These are phyloP conservation scores for Melinaea menophilus DNA, from an alignment of 2,888 invertebrate genomes.

Conservation along the genomic window DNA sequence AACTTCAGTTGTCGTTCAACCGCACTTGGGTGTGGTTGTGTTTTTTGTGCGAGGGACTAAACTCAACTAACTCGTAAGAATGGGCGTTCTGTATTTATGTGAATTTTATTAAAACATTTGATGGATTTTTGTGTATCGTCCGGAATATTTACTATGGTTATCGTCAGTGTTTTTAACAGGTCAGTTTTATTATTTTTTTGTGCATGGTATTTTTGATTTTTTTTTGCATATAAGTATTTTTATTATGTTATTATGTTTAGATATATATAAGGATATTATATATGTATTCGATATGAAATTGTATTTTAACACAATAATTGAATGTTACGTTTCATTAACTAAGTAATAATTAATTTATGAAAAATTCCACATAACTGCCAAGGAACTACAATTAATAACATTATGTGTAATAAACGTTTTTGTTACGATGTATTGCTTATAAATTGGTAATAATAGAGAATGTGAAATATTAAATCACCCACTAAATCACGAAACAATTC, in stretches of 20 bases:
- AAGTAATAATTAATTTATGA: constrained; percentile 41
- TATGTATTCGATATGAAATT: neutral
- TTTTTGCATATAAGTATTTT: constrained; percentile 6
- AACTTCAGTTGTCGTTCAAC: constrained; percentile 50
- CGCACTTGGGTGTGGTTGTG: constrained; percentile 45
- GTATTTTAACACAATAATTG: constrained; percentile 23
- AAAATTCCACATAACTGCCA: constrained; percentile 35
- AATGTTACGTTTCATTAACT: constrained; percentile 39
- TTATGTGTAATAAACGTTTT: constrained; percentile 23
- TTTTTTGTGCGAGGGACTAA: constrained; percentile 26
- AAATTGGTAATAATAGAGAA: constrained; percentile 11
- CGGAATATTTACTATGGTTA: constrained; percentile 75
- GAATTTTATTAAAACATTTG: constrained; percentile 47
- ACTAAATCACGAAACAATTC: neutral
- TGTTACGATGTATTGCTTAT: constrained; percentile 26
- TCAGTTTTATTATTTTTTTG: constrained; percentile 43
- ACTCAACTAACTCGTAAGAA: constrained; percentile 34
- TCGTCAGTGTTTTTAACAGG: constrained; percentile 76
- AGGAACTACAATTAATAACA: constrained; percentile 25
- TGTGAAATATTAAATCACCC: constrained; percentile 10
- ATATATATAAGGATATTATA: neutral
- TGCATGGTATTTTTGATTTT: neutral
- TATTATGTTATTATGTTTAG: constrained; percentile 5
- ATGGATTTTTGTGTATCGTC: constrained; percentile 49
- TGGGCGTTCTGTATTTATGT: constrained; percentile 67